Evolutionary conservation across 1,140 invertebrate genomes (phyloP), one percentile per base, ranked within the genome.

Genomic region (Bathynomus jamesi): DNA sequence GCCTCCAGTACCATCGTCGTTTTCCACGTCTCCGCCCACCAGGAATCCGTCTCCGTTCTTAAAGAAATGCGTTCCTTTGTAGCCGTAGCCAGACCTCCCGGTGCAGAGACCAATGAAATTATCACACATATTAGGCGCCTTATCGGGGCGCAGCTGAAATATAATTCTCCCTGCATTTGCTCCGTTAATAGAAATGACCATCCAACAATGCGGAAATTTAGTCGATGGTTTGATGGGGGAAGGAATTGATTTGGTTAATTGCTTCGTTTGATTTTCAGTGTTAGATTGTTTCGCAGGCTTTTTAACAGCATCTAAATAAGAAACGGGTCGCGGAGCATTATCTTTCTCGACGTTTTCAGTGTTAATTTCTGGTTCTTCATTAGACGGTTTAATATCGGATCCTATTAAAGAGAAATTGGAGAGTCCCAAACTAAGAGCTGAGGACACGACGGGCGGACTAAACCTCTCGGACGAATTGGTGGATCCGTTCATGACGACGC

Each of bases 201-300:
- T 77, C 76, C 76, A 77, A 65, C 76, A 77, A 62, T 77, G 76
- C 21, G 76, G 76, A 65, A 74, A 74, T 67, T 77, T 77, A 11
- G 31, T 60, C n/a, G n/a, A n/a, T 5, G 73, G 32, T 21, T 70
- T 71, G 28, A 63, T 21, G 7, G 62, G 10, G 25, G 65, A 31
- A 24, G 69, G n/a, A 17, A 64, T 24, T 28, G 69, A 60, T 28
- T 74, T 74, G 13, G 10, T 27, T 31, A 71, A 24, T n/a, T 62
- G 67, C 60, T 71, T 32, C 25, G 71, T 72, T 21, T 72, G 67
- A 11, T 63, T 60, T 61, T 28, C 68, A 17, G 74, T 71, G 2
- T 69, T 71, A 27, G 67, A 46, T n/a, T 71, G 72, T 65, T 77
- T 77, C 27, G 76, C 76, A 40, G 76, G 76, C 69, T 74, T 77